phyloP scores from a whole-genome alignment of 1,140 invertebrate genomes.

The Papilio aristodemus region DNA sequence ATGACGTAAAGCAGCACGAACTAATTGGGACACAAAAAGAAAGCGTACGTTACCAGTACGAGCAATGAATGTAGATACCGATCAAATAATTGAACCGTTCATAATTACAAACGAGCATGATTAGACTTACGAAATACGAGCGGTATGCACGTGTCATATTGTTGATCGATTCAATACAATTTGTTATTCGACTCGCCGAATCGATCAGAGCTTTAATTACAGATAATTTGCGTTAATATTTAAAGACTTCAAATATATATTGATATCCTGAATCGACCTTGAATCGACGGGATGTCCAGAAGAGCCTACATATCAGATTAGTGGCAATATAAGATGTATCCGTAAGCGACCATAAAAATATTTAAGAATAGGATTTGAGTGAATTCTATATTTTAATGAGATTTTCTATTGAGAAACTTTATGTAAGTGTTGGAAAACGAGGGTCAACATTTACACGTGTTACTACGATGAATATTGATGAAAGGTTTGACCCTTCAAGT shows the following conservation, averaged over 20 bases:
- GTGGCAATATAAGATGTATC: background rate
- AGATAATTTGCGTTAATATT: background rate
- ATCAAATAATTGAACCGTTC: constrained; percentile 46
- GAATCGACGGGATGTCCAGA: too few species aligned
- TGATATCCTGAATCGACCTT: background rate
- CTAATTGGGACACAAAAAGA: constrained; percentile 21
- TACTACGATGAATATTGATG: constrained; percentile 56
- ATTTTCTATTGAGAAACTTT: constrained; percentile 10
- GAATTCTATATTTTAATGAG: constrained; percentile 38
- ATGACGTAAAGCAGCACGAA: background rate
- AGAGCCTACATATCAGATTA: too few species aligned
- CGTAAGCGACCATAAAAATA: constrained; percentile 1
- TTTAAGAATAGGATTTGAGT: constrained; percentile 30
- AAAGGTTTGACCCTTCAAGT: constrained; percentile 41
- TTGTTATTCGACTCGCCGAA: background rate
- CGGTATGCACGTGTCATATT: background rate
- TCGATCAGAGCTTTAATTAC: constrained; percentile 8
- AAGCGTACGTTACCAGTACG: constrained; percentile 27
- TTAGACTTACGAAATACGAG: constrained; percentile 40
- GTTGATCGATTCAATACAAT: background rate
- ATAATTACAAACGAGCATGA: constrained; percentile 43
- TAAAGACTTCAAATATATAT: background rate
- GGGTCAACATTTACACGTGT: constrained; percentile 35
- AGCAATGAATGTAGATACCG: constrained; percentile 36
- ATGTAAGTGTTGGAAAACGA: constrained; percentile 22